A percentile compares a stretch with the other conserved stretches of the same genome.
Conservation (phyloP, 2,888 invertebrate species). For the Allygus modestus region DNA sequence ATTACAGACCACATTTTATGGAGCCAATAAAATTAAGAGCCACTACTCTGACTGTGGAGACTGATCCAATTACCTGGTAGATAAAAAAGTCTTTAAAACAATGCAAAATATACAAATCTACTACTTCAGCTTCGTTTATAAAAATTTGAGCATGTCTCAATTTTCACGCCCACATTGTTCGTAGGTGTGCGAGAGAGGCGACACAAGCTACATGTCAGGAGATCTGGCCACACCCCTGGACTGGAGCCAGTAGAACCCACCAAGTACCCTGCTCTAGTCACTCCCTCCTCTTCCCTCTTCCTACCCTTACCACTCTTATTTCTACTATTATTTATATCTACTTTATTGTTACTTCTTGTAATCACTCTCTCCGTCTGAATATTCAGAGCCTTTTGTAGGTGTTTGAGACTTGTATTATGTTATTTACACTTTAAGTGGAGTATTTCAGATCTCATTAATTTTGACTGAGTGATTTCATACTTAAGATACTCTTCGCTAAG, state of each 20-base stretch:
- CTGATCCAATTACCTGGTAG: no score
- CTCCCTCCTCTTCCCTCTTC: slow-evolving; percentile 39
- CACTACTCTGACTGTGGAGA: no score
- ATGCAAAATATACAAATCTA: no score
- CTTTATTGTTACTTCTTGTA: slow-evolving; percentile 24
- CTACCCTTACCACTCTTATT: slow-evolving; percentile 19
- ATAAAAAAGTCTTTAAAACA: no score
- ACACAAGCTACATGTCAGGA: slow-evolving; percentile 61
- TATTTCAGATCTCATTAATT: slow-evolving; percentile 20
- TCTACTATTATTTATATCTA: slow-evolving; percentile 26
- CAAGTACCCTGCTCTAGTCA: slow-evolving; percentile 67
- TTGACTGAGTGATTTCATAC: not conserved
- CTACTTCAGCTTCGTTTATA: no score
- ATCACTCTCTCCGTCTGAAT: slow-evolving; percentile 30
- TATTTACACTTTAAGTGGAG: not conserved
- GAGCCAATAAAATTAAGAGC: no score
- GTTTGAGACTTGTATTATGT: slow-evolving; percentile 22
- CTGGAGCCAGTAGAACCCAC: slow-evolving; percentile 64
- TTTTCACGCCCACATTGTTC: no score
- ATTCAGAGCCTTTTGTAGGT: not conserved
- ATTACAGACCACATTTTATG: no score
- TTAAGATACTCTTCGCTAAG: not conserved
- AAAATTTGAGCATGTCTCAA: no score
- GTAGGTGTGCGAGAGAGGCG: slow-evolving; percentile 59
- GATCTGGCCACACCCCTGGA: slow-evolving; percentile 64